phyloP scores from a whole-genome alignment of 2,113 vertebrate genomes.

The Toxotes chatareus region DNA sequence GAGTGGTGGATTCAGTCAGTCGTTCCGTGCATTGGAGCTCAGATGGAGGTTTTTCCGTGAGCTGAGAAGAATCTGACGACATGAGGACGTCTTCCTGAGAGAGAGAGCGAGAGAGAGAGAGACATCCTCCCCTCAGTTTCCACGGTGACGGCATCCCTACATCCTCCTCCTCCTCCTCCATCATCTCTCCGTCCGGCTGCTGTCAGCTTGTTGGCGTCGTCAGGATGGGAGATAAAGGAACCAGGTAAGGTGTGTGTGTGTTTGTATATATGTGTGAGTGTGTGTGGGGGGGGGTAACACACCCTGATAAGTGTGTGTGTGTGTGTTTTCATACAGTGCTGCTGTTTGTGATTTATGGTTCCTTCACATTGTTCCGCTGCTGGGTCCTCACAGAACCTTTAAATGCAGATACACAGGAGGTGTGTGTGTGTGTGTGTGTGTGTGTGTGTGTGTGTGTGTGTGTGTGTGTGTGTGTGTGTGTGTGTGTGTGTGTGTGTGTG shows the following conservation, averaged over 20 bases:
- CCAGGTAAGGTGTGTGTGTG: conserved; percentile 63
- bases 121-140: conserved; percentile 67
- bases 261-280: not conserved
- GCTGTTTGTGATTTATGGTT: not conserved
- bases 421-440: conserved; percentile 12
- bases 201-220: conserved; percentile 37
- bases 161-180: conserved; percentile 45
- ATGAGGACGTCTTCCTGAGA: conserved; percentile 64
- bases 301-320: conserved; percentile 4
- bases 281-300: conserved; percentile 3
- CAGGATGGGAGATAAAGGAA: conserved; percentile 80
- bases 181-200: conserved; percentile 48
- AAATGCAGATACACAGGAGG: not conserved
- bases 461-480: too few species aligned
- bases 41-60: conserved; percentile 62
- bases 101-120: conserved; percentile 23
- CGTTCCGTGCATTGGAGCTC: conserved; percentile 24
- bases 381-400: conserved; percentile 1
- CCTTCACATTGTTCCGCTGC: conserved; percentile 4
- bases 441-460: conserved; percentile 9
- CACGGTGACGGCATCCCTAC: conserved; percentile 75
- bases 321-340: not conserved
- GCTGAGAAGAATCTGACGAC: conserved; percentile 51
- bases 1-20: conserved; percentile 10
- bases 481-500: conserved; percentile 9